These are phyloP conservation scores for Gastracanthus pulcherrimus DNA, from an alignment of 2,888 invertebrate species.

Conservation along the genomic window DNA sequence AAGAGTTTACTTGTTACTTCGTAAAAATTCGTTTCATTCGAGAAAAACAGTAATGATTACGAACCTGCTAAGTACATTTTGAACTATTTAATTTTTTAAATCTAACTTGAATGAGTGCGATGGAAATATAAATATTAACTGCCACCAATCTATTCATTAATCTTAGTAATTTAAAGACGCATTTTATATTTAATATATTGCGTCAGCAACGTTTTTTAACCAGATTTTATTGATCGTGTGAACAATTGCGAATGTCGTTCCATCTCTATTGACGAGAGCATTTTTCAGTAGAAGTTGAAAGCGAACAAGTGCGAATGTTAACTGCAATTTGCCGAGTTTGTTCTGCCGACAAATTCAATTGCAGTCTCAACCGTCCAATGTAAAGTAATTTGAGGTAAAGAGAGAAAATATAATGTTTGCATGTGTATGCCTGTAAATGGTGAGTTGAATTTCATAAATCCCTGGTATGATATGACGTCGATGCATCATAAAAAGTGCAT, in stretches of 20 bases:
- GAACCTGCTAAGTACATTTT: background rate
- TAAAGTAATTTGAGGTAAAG: constrained; percentile 17
- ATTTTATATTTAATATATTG: constrained; percentile 10
- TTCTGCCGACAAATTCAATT: constrained; percentile 7
- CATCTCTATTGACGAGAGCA: background rate
- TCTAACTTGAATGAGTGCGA: background rate
- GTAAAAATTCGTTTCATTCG: background rate
- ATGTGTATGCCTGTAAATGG: background rate
- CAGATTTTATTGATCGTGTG: background rate
- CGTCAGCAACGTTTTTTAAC: background rate
- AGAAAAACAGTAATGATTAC: background rate
- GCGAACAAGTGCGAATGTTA: background rate
- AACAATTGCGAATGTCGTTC: no score
- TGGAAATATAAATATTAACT: constrained; percentile 27
- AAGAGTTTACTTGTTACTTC: background rate
- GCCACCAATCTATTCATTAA: constrained; percentile 47
- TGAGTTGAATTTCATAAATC: background rate
- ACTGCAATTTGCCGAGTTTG: background rate
- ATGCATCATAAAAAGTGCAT: background rate
- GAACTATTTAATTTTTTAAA: constrained; percentile 9
- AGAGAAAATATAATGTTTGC: background rate
- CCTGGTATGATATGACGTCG: background rate
- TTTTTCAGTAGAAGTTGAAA: constrained; percentile 6
- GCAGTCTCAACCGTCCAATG: constrained; percentile 1
- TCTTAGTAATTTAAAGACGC: constrained; percentile 31